Evolutionary conservation across 2,797 vertebrate genomes (phyloP), one percentile per base, ranked within the genome.

Genomic region (Anableps anableps): DNA sequence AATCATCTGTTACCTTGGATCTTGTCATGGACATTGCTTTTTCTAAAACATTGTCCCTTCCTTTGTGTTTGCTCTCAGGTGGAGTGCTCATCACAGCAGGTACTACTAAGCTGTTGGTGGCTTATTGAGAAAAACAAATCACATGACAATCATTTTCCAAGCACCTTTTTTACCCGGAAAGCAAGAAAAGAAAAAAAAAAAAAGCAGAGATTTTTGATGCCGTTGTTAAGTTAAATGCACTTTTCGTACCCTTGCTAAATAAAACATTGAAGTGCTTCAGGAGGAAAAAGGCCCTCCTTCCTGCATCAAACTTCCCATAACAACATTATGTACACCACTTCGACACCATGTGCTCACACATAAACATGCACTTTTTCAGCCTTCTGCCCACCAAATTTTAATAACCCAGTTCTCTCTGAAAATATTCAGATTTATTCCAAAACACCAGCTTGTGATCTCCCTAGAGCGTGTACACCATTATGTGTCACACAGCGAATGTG

Each of bases 231-330:
- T 92, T 94, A 93, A 94, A 91, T 89, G 90, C 90, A 87, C 75
- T 90, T 91, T 88, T 62, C 83, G 88, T 86, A 84, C 80, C 78
- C 80, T 84, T 88, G 82, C 91, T 94, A 89, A 95, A 95, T 95
- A 94, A 95, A 94, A 94, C 93, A 94, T 93, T 13, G 68, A 72
- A 86, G 86, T 84, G 81, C 86, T 91, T 77, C 80, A 36, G 91
- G 86, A 91, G 88, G 21, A 23, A 66, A 38, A 68, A 21, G 36
- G 64, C 36, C 36, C 34, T 41, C 64, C 36, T 41, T 68, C 36
- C 36, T 41, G 64, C 36, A 11, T 68, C 34, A 68, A 23, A 68
- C 21, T 41, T 66, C 6, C 34, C 1, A 66, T 38, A 23, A 66
- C 1, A 14, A 36, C 62, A 23, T 68, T 23, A 68, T 41, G 21